Base-by-base conservation (phyloP, 2,797 vertebrate species). In the Hozukius guyotensis region DNA sequence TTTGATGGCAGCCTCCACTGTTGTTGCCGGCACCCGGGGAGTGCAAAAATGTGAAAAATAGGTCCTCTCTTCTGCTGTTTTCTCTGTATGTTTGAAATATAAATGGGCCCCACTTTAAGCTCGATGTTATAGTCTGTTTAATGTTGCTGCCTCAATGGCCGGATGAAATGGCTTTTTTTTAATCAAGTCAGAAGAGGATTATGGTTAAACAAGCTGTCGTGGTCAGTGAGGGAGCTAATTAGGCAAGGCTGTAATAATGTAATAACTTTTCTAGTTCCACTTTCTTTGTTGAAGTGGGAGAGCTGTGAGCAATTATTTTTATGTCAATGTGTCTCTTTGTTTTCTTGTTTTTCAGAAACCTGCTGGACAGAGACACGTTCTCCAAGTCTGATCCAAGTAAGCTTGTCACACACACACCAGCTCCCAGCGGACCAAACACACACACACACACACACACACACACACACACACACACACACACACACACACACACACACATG, bases 381-480 rank as follows among this genome's bases (percentile, higher is more conserved):
- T 99, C 98, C 92, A 99, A 99, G 92, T 99, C 98, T 55, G 98
- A 99, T 93, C 98, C 98, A 66, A 97, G 98, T 99, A 97, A 97
- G 95, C 32, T 27, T 36, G 1, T 36, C n/a, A 32, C 57, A 74
- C 53, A 49, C 36, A 42, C 49, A 32, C 14, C 16, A 27, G 63
- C 72, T 74, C 14, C 42, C 31, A 63, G 60, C 9, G 72, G n/a
- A 25, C 9, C 24, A n/a, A 31, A 29, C 46, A 9, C 14, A 22
- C 61, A 5, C 36, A 53, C 31, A 49, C 62, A 52, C 24, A 63
- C 38, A 46, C 55, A 55, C 29, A 27, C 53, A 18, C 29, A 31
- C 59, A 32, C 29, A 38, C 61, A 34, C 56, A 16, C 24, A 22
- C 61, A 64, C 61, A 25, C 34, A 25, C 18, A 16, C 13, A 61